Evolutionary conservation across 2,797 vertebrate species (phyloP), one percentile per base, ranked within the genome.

Genomic region (Coregonus sp.): DNA sequence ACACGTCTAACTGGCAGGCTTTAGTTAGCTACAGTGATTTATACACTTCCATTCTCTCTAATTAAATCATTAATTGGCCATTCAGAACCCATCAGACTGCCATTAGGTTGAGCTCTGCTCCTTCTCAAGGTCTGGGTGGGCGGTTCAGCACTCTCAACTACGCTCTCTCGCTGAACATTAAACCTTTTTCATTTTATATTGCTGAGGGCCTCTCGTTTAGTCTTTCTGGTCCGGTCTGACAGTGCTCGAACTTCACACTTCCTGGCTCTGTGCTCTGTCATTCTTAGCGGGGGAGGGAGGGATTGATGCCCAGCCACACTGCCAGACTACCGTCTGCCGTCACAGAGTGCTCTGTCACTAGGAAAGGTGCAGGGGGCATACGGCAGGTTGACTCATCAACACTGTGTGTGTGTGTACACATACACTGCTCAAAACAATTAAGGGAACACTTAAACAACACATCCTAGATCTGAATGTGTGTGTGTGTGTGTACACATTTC

Each of bases 51-150:
- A 77, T 76, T 78, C 65, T 73, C 70, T 74, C 68, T 56, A 68
- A 61, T 82, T 31, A 83, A 84, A 75, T 59, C 47, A 73, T 85
- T 82, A 80, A 75, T 86, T 75, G 81, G 74, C 37, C 68, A 54
- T 79, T 86, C 15, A 72, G 78, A 81, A 68, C 70, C 20, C 61
- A 68, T 73, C 68, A 52, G 47, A 61, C 18, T 71, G 67, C 50
- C 72, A 59, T 84, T 50, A 81, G 71, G 47, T 25, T 29, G 18
- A 72, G 61, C 75, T 35, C 47, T 78, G 52, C 47, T 63, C 74
- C 65, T 56, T 72, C 74, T 35, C 15, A 29, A 54, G 54, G 0
- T 20, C 74, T 75, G 69, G 54, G 80, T 56, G 65, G 29, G 50
- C 12, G 61, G 56, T 20, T 77, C 1, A 75, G 69, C 63, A 25